Evolutionary conservation across 2,797 vertebrate genomes (phyloP).

Genomic region (Falco berigora): DNA sequence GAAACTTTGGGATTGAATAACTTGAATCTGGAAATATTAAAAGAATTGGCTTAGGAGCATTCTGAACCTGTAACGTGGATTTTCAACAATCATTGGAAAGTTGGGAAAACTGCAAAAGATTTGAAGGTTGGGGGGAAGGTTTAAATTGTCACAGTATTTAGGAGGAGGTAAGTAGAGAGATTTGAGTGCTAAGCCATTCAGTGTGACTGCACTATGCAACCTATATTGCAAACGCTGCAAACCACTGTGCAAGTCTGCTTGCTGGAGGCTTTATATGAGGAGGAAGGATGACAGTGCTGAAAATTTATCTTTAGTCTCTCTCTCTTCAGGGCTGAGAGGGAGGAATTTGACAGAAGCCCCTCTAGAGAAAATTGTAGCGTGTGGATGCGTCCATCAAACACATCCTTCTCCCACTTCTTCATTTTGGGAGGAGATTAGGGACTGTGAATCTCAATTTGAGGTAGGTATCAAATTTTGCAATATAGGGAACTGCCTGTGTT

Average conservation of each 20-base stretch:
- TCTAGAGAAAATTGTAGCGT: neutral
- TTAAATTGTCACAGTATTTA: neutral
- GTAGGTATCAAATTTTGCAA: neutral
- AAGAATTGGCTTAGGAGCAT: neutral
- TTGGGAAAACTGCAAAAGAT: neutral
- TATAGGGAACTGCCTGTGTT: neutral
- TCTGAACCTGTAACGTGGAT: neutral
- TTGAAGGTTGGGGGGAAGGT: neutral
- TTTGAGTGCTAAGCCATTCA: neutral
- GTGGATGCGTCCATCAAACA: neutral
- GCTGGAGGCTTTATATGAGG: neutral
- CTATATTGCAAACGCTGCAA: neutral
- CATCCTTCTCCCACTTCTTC: neutral
- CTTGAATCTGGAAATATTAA: neutral
- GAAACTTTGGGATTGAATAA: neutral
- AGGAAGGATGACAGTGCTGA: neutral
- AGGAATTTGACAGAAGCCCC: neutral
- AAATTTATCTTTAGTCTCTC: neutral
- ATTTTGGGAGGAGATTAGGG: neutral
- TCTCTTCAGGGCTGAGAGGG: neutral
- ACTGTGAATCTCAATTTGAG: neutral
- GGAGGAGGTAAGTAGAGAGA: neutral
- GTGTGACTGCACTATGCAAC: accelerated
- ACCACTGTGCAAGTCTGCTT: neutral
- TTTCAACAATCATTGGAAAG: neutral